phyloP scores from a whole-genome alignment of 1,140 invertebrate species.

The Nasonia longicornis region DNA sequence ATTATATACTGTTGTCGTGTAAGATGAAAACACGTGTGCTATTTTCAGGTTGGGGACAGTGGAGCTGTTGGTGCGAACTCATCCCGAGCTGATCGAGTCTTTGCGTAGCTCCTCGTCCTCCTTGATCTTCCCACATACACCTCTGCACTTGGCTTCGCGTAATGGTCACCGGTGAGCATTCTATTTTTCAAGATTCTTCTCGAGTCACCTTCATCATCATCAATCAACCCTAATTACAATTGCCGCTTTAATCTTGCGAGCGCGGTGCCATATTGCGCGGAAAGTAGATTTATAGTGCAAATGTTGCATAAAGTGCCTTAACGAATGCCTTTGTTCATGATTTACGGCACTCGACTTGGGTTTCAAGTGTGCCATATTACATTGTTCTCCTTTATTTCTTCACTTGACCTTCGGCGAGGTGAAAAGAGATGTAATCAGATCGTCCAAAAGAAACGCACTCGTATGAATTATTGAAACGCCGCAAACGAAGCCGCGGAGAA shows the following conservation, averaged over 20 bases:
- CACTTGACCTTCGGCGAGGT: background rate
- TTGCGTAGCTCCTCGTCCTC: slow-evolving; percentile 73
- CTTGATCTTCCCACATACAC: slow-evolving; percentile 83
- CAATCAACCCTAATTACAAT: slow-evolving; percentile 9
- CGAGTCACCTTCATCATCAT: slow-evolving; percentile 13
- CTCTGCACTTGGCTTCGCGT: slow-evolving; percentile 92
- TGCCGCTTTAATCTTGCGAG: background rate
- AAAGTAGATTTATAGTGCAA: slow-evolving; percentile 12
- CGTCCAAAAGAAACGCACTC: background rate
- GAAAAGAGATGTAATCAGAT: background rate
- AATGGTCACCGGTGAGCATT: slow-evolving; percentile 88
- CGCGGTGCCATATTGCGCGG: background rate
- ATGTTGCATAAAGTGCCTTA: background rate
- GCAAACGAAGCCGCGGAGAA: background rate
- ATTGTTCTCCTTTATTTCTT: background rate
- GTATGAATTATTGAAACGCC: background rate
- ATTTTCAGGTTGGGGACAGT: slow-evolving; percentile 85
- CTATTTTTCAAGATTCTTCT: background rate
- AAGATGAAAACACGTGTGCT: background rate
- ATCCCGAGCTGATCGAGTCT: slow-evolving; percentile 82
- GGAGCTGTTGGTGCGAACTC: slow-evolving; percentile 83
- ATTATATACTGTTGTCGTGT: no score
- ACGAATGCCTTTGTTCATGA: background rate
- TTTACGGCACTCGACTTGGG: background rate
- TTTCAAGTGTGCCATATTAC: no score